phyloP scores from a whole-genome alignment of 2,113 vertebrate genomes.

The Atrichornis clamosus region DNA sequence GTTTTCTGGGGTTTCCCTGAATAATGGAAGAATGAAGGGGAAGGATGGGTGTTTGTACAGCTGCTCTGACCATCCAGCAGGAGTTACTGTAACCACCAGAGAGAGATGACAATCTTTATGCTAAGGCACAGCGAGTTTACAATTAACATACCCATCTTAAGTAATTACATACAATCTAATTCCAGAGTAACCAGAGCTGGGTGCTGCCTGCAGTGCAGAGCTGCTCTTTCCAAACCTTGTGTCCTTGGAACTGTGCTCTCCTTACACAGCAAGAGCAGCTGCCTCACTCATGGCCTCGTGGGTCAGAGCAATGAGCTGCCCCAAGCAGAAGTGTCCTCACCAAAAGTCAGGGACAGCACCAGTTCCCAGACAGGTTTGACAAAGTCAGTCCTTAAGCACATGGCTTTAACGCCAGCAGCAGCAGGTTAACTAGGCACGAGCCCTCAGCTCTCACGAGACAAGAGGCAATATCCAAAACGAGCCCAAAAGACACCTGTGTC shows the following conservation, averaged over 20 bases:
- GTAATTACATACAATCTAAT: constrained; percentile 13
- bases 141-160: neutral
- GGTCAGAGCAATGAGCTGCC: neutral
- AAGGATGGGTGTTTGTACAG: neutral
- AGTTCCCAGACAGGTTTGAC: neutral
- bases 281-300: fast-evolving
- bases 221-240: neutral
- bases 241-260: neutral
- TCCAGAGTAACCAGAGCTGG: neutral
- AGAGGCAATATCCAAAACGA: neutral
- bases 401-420: neutral
- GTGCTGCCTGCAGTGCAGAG: neutral
- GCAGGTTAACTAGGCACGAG: neutral
- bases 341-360: neutral
- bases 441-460: neutral
- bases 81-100: neutral
- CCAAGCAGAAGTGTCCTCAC: neutral
- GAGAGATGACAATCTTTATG: neutral
- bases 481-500: neutral
- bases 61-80: neutral
- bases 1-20: neutral
- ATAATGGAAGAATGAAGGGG: neutral
- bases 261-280: neutral
- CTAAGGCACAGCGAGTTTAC: neutral
- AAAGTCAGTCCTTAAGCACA: neutral